These are phyloP conservation scores for Linnaemya vulpina DNA, from an alignment of 2,888 invertebrate species.

Conservation along the genomic window DNA sequence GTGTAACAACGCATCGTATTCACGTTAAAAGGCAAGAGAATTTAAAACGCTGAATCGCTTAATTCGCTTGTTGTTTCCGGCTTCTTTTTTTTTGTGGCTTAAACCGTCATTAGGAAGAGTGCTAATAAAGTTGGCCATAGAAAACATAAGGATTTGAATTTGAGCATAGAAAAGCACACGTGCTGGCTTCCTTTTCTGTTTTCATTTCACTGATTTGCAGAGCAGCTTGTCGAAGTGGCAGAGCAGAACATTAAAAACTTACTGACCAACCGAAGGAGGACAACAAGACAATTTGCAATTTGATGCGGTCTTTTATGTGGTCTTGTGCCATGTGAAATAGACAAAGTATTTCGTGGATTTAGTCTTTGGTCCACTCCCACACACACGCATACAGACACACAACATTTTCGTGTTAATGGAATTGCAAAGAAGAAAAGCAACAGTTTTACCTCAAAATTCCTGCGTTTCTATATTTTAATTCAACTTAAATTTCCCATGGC, in stretches of 20 bases:
- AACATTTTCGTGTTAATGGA: conserved; percentile 9
- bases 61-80: too few relatives aligned
- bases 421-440: conserved; percentile 28
- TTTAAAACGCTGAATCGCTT: too few relatives aligned
- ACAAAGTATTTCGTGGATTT: conserved; percentile 17
- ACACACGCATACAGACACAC: too few relatives aligned
- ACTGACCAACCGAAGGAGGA: conserved; percentile 27
- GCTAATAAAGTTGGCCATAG: too few relatives aligned
- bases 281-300: conserved; percentile 57
- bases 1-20: too few relatives aligned
- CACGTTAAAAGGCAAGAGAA: too few relatives aligned
- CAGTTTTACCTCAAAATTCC: conserved; percentile 58
- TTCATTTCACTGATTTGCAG: not conserved
- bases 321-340: conserved; percentile 38
- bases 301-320: conserved; percentile 46
- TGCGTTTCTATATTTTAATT: conserved; percentile 56
- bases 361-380: not conserved
- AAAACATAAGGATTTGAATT: too few relatives aligned
- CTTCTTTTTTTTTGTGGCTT: too few relatives aligned
- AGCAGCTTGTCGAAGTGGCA: not conserved
- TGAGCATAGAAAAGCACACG: too few relatives aligned
- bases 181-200: not conserved
- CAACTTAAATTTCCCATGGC: conserved; percentile 64
- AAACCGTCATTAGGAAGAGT: not conserved
- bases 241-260: not conserved